Percentiles rank a stretch among this genome's conserved stretches.
Evolutionary conservation across 2,888 invertebrate genomes (phyloP).

Genomic region (Agriotes lineatus): DNA sequence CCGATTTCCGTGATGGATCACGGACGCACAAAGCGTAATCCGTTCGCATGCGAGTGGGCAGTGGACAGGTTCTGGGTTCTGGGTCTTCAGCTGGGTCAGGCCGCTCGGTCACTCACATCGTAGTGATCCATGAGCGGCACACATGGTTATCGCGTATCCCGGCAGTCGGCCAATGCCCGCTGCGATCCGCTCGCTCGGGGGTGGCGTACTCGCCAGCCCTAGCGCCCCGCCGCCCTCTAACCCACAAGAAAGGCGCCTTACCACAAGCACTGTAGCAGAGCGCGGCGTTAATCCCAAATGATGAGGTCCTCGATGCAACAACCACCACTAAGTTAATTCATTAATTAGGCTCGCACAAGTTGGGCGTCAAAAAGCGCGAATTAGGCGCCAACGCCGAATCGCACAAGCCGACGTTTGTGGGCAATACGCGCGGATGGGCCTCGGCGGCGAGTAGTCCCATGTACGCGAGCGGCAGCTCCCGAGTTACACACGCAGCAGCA

Average conservation of each 20-base stretch:
- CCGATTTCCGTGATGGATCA: conserved; percentile 18
- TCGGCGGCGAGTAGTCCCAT: background rate
- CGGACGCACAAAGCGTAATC: conserved; percentile 26
- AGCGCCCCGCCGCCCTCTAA: background rate
- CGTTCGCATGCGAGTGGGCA: conserved; percentile 45
- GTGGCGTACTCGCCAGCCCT: conserved; percentile 38
- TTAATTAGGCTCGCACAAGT: conserved; percentile 12
- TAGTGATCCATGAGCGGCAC: conserved; percentile 44
- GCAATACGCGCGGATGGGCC: background rate
- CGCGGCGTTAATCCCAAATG: conserved; percentile 45
- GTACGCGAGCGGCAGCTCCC: conserved; percentile 34
- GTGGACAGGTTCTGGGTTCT: conserved; percentile 50
- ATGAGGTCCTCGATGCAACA: conserved; percentile 29
- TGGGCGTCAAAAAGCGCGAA: no score
- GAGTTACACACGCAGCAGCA: conserved; percentile 42
- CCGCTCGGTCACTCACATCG: conserved; percentile 54
- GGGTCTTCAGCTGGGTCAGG: conserved; percentile 50
- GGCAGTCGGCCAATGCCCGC: conserved; percentile 55
- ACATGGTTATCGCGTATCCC: conserved; percentile 50
- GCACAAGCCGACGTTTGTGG: no score
- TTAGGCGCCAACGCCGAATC: no score
- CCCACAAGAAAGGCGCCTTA: conserved; percentile 22
- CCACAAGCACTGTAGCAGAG: conserved; percentile 41
- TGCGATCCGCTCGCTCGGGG: conserved; percentile 51
- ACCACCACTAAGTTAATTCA: conserved; percentile 31